Conservation (phyloP, 2,888 invertebrate species). For the Anthrax anthrax region DNA sequence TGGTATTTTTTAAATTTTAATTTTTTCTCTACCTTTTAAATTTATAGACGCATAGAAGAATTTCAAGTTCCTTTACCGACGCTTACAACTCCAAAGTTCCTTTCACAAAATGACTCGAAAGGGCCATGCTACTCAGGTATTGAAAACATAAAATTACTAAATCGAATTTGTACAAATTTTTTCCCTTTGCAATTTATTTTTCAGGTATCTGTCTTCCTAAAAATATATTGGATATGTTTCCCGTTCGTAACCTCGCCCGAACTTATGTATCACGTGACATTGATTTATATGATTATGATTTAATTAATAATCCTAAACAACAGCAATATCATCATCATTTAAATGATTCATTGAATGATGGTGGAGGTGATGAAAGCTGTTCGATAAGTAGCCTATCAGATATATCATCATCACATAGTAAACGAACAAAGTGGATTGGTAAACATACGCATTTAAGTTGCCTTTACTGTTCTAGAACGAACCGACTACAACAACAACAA, state of each 20-base stretch:
- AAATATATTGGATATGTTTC: conserved; percentile 31
- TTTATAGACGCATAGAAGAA: conserved; percentile 24
- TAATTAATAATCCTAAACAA: conserved; percentile 25
- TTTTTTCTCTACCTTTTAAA: no score
- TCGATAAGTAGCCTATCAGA: conserved; percentile 35
- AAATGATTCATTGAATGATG: conserved; percentile 29
- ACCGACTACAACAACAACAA: conserved; percentile 18
- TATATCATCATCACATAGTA: conserved; percentile 29
- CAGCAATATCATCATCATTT: conserved; percentile 28
- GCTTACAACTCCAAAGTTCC: conserved; percentile 27
- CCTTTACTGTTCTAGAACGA: conserved; percentile 28
- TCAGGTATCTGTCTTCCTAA: conserved; percentile 33
- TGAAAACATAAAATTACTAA: background rate
- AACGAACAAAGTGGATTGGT: conserved; percentile 24
- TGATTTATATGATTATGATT: conserved; percentile 26
- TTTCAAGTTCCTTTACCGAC: conserved; percentile 26
- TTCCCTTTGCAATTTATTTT: background rate
- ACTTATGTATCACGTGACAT: conserved; percentile 34
- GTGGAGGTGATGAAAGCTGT: conserved; percentile 32
- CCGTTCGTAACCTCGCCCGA: conserved; percentile 24
- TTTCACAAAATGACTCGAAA: conserved; percentile 26
- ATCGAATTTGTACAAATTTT: background rate
- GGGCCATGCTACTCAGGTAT: conserved; percentile 33
- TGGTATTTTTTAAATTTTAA: background rate
- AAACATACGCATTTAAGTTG: conserved; percentile 30